A percentile compares a stretch with the other conserved stretches of the same genome.
Conservation (phyloP, 2,888 invertebrate species). For the Drosophila kanekoi region DNA sequence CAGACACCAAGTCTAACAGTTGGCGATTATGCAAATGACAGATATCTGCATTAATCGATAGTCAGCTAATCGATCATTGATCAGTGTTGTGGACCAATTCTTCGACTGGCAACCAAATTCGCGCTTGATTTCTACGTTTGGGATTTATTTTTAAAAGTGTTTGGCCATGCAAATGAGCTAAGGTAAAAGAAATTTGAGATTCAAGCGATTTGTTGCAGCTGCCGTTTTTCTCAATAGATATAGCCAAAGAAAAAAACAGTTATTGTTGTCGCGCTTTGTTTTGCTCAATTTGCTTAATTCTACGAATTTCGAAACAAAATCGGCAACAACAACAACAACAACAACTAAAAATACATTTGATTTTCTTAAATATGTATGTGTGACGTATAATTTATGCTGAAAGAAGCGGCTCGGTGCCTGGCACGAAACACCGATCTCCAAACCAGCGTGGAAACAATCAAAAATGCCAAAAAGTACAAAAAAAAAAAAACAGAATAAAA, state of each 20-base stretch:
- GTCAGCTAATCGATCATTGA: slow-evolving; percentile 50
- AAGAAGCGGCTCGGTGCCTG: slow-evolving; percentile 73
- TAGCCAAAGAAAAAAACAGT: slow-evolving; percentile 36
- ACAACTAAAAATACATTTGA: slow-evolving; percentile 57
- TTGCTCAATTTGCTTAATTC: slow-evolving; percentile 68
- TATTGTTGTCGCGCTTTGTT: slow-evolving; percentile 57
- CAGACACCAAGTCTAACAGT: slow-evolving; percentile 54
- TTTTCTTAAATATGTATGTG: slow-evolving; percentile 71
- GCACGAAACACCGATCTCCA: slow-evolving; percentile 70
- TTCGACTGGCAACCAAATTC: slow-evolving; percentile 6
- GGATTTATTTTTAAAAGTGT: not conserved
- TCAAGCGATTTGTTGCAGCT: slow-evolving; percentile 36
- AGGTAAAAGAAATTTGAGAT: slow-evolving; percentile 51
- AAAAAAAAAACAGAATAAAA: slow-evolving; percentile 18
- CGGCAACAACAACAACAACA: slow-evolving; percentile 34
- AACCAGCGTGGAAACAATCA: slow-evolving; percentile 75
- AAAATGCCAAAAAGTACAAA: slow-evolving; percentile 40
- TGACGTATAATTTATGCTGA: slow-evolving; percentile 76
- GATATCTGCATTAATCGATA: slow-evolving; percentile 58
- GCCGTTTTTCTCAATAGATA: slow-evolving; percentile 42
- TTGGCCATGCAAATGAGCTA: slow-evolving; percentile 37
- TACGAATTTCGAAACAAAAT: slow-evolving; percentile 54
- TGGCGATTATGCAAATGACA: slow-evolving; percentile 54
- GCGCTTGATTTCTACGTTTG: slow-evolving; percentile 31
- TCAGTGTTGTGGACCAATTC: slow-evolving; percentile 42